Conservation (phyloP, 2,888 invertebrate species). For the Scaptomyza reducta region DNA sequence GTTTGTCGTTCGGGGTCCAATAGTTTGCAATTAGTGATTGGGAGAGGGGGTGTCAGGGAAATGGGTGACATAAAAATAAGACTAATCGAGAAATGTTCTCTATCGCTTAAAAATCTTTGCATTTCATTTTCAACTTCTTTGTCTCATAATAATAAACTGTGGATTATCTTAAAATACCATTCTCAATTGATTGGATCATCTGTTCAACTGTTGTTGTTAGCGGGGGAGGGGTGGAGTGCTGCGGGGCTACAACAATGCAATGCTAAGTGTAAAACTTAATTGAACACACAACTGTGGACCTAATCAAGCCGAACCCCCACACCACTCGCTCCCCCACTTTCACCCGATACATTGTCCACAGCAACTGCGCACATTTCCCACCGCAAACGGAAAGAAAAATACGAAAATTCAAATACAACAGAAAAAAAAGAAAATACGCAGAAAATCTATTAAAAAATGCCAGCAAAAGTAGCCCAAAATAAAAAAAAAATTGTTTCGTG, state of each 20-base stretch:
- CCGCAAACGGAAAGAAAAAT: conserved; percentile 49
- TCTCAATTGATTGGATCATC: conserved; percentile 24
- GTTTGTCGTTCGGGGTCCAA: conserved; percentile 48
- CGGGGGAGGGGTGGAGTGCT: neutral
- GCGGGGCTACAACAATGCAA: conserved; percentile 39
- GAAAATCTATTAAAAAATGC: conserved; percentile 71
- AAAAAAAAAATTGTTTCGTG: conserved; percentile 53
- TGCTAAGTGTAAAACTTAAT: conserved; percentile 67
- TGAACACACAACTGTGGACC: conserved; percentile 60
- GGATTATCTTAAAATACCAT: neutral
- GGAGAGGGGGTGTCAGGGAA: neutral
- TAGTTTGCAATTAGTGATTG: conserved; percentile 73
- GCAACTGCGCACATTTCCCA: conserved; percentile 71
- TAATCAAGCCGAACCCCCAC: conserved; percentile 44
- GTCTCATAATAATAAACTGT: neutral
- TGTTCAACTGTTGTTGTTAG: neutral
- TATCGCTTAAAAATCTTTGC: neutral
- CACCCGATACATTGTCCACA: conserved; percentile 14
- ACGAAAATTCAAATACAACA: conserved; percentile 15
- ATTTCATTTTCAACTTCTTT: conserved; percentile 15
- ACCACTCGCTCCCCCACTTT: neutral
- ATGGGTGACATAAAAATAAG: conserved; percentile 70
- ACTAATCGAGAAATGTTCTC: conserved; percentile 64
- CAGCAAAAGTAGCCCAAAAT: conserved; percentile 69
- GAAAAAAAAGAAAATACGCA: conserved; percentile 38